Conservation (phyloP, 2,113 vertebrate genomes). For the Mormoops blainvillei region DNA sequence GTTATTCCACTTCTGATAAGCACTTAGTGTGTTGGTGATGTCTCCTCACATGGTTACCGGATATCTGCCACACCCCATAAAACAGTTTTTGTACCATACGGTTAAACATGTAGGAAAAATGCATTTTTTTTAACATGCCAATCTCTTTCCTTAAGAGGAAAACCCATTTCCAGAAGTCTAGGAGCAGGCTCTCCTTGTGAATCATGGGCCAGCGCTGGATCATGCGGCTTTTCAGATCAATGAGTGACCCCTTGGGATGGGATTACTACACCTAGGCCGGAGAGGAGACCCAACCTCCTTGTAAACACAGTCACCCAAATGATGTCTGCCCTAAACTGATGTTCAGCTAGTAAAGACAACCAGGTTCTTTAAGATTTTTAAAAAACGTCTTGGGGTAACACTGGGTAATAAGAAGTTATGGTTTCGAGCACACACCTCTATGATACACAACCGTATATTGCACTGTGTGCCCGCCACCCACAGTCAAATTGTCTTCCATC, state of each 20-base stretch:
- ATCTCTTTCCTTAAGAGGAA: background rate
- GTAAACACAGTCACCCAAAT: background rate
- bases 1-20: background rate
- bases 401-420: background rate
- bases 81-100: background rate
- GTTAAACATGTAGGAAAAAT: background rate
- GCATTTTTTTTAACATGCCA: background rate
- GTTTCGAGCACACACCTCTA: background rate
- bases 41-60: background rate
- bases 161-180: background rate
- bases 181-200: background rate
- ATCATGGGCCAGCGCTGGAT: background rate
- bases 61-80: background rate
- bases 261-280: background rate
- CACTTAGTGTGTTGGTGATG: background rate
- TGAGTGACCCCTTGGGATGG: background rate
- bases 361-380: background rate
- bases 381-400: background rate
- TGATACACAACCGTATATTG: background rate
- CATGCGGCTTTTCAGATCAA: background rate
- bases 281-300: background rate
- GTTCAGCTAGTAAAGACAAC: background rate
- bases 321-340: background rate
- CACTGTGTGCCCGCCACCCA: background rate
- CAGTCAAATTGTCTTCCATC: background rate